Evolutionary conservation across 2,113 vertebrate genomes (phyloP).

Genomic region (Dermatemys mawii): DNA sequence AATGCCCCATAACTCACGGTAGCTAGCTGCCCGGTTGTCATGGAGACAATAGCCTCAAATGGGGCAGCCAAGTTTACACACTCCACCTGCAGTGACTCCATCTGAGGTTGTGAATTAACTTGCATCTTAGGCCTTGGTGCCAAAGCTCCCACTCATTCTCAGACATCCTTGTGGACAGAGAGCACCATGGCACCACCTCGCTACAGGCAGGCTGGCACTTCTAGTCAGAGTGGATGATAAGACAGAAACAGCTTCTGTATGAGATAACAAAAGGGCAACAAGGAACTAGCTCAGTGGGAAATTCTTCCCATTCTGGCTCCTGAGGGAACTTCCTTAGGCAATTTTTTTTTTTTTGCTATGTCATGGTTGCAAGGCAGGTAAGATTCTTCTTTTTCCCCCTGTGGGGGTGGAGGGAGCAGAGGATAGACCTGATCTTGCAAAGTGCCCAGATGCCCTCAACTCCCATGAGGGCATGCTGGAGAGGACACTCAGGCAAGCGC

Average conservation of each 20-base stretch:
- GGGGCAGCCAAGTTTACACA: accelerated
- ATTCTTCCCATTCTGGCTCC: background rate
- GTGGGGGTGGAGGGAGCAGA: background rate
- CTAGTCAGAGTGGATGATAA: background rate
- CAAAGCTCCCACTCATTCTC: accelerated
- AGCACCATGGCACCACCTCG: background rate
- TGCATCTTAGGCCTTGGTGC: accelerated
- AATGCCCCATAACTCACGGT: accelerated
- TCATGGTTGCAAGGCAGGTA: background rate
- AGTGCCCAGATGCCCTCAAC: accelerated
- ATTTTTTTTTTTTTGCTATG: background rate
- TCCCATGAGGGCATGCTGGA: background rate
- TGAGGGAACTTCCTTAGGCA: background rate
- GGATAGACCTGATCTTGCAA: background rate
- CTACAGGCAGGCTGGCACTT: accelerated
- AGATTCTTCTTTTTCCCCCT: background rate
- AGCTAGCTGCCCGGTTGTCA: background rate
- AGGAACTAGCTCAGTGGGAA: background rate
- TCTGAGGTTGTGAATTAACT: accelerated
- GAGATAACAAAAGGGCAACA: background rate
- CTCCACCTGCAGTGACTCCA: background rate
- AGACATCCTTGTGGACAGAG: background rate
- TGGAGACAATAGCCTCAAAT: accelerated
- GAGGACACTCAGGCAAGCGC: background rate
- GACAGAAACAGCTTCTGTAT: accelerated